A percentile compares a stretch with the other conserved stretches of the same genome.
Conservation (phyloP, 2,113 vertebrate genomes). For the Riparia riparia region DNA sequence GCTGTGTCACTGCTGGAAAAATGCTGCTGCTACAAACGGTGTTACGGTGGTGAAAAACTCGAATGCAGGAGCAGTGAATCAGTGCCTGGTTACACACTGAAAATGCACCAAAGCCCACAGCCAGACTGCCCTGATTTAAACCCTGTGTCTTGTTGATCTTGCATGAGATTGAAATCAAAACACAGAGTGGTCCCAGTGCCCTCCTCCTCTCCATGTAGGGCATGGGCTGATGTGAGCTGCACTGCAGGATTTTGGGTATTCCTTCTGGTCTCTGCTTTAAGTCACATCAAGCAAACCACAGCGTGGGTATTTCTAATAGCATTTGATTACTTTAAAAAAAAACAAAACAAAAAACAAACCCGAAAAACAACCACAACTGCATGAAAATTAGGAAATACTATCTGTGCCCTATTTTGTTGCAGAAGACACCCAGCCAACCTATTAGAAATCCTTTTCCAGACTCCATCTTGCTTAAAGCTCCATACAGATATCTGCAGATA, state of each 20-base stretch:
- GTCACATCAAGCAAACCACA: neutral
- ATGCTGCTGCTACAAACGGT: neutral
- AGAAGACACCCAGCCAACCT: neutral
- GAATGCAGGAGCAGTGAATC: neutral
- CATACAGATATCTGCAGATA: neutral
- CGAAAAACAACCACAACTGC: neutral
- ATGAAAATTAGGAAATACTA: neutral
- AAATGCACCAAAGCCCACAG: neutral
- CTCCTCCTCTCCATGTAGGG: neutral
- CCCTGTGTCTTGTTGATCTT: neutral
- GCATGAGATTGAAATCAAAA: neutral
- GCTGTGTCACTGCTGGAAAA: slow-evolving; percentile 44
- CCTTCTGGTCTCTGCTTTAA: neutral
- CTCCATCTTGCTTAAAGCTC: neutral
- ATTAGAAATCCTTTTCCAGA: neutral
- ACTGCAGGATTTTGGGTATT: neutral
- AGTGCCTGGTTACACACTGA: neutral
- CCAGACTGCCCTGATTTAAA: slow-evolving; percentile 9
- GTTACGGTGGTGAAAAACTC: neutral
- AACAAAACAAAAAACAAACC: neutral
- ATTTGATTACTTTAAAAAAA: neutral
- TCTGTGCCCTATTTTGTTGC: neutral
- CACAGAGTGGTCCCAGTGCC: neutral
- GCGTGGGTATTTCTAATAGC: neutral
- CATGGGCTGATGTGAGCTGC: neutral